These are phyloP conservation scores for Otis tarda DNA, from an alignment of 2,113 vertebrate species.

Conservation along the genomic window DNA sequence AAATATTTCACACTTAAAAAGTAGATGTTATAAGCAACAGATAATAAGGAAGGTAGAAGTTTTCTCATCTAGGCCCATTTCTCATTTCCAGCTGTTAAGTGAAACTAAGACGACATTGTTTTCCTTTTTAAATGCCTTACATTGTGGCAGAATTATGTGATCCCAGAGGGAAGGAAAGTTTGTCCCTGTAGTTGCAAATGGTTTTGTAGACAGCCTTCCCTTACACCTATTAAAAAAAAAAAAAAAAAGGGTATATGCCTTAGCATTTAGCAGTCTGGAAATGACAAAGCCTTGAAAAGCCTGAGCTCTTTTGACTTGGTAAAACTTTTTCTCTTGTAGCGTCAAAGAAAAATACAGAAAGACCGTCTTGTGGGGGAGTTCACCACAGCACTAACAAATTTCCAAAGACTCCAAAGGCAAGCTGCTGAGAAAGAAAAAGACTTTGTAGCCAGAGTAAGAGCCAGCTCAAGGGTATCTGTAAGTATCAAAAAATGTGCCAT, in stretches of 20 bases:
- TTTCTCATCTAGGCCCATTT: neutral
- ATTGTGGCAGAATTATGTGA: neutral
- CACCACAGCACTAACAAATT: slow-evolving; percentile 85
- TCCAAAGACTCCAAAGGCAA: slow-evolving; percentile 90
- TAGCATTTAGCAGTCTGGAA: neutral
- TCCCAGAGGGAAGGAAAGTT: neutral
- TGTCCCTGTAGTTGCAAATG: neutral
- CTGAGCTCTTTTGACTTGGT: neutral
- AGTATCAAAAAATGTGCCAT: slow-evolving; percentile 51
- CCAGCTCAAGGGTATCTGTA: slow-evolving; percentile 91
- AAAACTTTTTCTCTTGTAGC: slow-evolving; percentile 69
- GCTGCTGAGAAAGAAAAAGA: slow-evolving; percentile 93
- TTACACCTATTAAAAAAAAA: neutral
- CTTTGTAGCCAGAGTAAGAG: slow-evolving; percentile 93
- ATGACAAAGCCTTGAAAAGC: neutral
- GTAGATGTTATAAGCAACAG: neutral
- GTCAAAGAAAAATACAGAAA: slow-evolving; percentile 94
- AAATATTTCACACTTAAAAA: neutral
- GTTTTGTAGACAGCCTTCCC: neutral
- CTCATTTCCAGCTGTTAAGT: neutral
- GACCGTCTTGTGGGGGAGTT: slow-evolving; percentile 93
- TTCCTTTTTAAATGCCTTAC: neutral
- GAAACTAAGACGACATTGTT: neutral
- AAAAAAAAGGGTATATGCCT: neutral
- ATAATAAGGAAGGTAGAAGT: neutral